Base-by-base conservation (phyloP, 1,140 invertebrate species). In the Zaprionus vittiger region DNA sequence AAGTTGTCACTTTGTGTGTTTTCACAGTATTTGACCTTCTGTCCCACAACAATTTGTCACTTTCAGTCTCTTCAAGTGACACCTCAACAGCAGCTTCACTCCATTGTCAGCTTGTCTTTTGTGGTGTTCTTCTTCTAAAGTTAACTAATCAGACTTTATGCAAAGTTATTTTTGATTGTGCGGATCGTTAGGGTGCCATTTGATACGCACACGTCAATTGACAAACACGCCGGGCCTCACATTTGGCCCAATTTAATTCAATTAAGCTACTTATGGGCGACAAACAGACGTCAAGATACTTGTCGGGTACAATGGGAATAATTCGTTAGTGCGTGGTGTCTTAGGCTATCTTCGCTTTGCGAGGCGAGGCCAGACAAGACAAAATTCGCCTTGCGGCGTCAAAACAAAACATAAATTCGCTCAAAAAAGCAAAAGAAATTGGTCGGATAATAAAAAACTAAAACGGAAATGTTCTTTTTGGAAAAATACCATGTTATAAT, bases 221-320 rank as follows among this genome's bases (percentile, higher is more conserved):
- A 74, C 55, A 54, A 74, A 78, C 44, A 73, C 22, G 56, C 54
- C 60, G 54, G 57, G 55, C 62, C 54, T 65, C 57, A 87, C 80
- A 81, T 79, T 89, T 89, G 44, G 69, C 65, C 75, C 84, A 89
- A 89, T 89, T 89, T 89, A 89, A 89, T 84, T 89, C 84, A 89
- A 89, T 89, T 89, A 89, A 84, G 81, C 66, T 68, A 56, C 78
- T 85, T 72, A 63, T 71, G 63, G 44, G 49, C 28, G 28, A 47
- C 47, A 66, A 59, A 22, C 57, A n/a, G 22, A 24, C 38, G 38
- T 74, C 20, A 52, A 47, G 41, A 47, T 4, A 47, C 41, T 17
- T 17, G 41, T 17, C 41, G n/a, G 20, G 5, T 24, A 52, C 47
- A 14, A 52, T 4, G 47, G 17, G 47, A 68, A 61, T 22, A 49